These are phyloP conservation scores for Vireo altiloquus DNA, from an alignment of 2,113 vertebrate species.

Conservation along the genomic window DNA sequence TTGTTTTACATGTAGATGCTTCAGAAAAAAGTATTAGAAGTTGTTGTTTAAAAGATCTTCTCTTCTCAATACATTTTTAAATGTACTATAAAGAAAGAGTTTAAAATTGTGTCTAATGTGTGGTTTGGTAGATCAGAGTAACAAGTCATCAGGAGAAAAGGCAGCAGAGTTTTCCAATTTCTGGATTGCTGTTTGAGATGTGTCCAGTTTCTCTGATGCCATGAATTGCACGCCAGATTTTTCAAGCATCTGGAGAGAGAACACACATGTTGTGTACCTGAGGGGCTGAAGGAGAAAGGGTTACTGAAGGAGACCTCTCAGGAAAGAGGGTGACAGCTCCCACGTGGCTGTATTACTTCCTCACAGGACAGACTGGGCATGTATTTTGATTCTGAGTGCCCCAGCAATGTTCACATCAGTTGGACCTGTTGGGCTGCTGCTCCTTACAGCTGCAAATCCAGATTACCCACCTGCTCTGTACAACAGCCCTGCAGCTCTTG, in stretches of 20 bases:
- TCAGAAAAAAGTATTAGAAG: not conserved
- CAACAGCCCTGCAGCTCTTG: not conserved
- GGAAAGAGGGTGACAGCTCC: not conserved
- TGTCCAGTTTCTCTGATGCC: not conserved
- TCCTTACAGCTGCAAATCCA: not conserved
- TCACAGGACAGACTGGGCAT: not conserved
- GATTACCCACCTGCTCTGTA: not conserved
- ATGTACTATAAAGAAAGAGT: not conserved
- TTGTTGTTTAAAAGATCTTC: not conserved
- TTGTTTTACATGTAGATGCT: not conserved
- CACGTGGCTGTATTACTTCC: not conserved
- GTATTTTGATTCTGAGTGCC: not conserved
- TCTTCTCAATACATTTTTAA: not conserved
- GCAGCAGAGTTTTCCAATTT: not conserved
- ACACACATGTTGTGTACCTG: not conserved
- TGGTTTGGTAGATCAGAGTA: not conserved
- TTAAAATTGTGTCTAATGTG: not conserved
- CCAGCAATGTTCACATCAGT: not conserved
- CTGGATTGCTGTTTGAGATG: not conserved
- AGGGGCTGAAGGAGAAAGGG: not conserved
- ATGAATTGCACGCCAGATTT: accelerated
- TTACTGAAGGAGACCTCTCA: not conserved
- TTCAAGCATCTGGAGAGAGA: not conserved
- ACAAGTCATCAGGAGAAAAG: not conserved
- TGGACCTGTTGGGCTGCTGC: not conserved